Conservation (phyloP, 2,888 invertebrate genomes). For the Bembecia ichneumoniformis region DNA sequence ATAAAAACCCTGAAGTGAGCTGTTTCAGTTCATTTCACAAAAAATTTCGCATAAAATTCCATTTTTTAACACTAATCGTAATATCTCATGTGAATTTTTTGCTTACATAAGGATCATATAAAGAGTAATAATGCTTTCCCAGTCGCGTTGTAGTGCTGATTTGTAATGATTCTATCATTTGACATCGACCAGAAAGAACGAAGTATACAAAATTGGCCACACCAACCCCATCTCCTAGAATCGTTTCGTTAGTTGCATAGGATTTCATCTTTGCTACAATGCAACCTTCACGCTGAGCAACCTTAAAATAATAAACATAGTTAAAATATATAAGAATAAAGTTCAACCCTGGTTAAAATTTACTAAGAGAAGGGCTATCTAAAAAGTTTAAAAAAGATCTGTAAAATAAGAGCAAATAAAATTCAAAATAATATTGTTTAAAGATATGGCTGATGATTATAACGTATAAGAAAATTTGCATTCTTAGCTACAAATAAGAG, state of each 20-base stretch:
- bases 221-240: conserved; percentile 67
- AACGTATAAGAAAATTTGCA: too few relatives aligned
- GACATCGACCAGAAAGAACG: conserved; percentile 71
- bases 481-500: too few relatives aligned
- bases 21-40: neutral
- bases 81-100: conserved; percentile 2
- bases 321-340: too few relatives aligned
- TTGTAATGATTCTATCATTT: conserved; percentile 72
- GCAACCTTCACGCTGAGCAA: conserved; percentile 75
- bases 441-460: too few relatives aligned
- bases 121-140: conserved; percentile 47
- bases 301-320: conserved; percentile 22
- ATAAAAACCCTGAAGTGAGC: neutral
- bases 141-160: conserved; percentile 40
- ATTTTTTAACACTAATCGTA: neutral
- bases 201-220: conserved; percentile 68
- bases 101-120: conserved; percentile 61
- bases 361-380: too few relatives aligned
- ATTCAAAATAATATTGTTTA: too few relatives aligned
- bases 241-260: conserved; percentile 67
- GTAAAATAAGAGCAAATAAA: too few relatives aligned
- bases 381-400: too few relatives aligned
- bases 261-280: conserved; percentile 75
- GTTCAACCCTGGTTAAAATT: too few relatives aligned
- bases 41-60: neutral